These are phyloP conservation scores for rat (Rattus norvegicus) DNA, from an alignment of 2,113 vertebrate genomes.

Conservation along the genomic window DNA sequence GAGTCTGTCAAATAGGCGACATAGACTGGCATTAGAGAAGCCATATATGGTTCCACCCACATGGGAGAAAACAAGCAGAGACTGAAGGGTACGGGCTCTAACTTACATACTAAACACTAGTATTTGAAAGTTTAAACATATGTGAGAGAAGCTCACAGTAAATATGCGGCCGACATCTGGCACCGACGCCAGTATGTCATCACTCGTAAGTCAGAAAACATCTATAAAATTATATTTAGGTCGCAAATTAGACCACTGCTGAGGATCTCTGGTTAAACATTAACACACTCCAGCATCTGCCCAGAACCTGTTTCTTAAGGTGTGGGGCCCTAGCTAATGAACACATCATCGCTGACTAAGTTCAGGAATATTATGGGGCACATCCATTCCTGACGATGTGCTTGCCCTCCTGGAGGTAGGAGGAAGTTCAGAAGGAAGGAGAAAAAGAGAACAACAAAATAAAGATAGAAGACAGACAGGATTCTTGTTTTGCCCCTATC, in stretches of 20 bases:
- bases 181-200: constrained; percentile 76
- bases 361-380: constrained; percentile 60
- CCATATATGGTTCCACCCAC: background rate
- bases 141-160: constrained; percentile 61
- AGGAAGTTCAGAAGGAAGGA: background rate
- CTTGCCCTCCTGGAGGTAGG: constrained; percentile 44
- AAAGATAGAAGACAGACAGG: background rate
- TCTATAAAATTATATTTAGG: constrained; percentile 73
- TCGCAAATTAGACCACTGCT: constrained; percentile 77
- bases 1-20: constrained; percentile 28
- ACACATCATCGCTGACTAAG: constrained; percentile 76
- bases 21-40: background rate
- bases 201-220: constrained; percentile 74
- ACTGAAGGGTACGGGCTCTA: background rate
- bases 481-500: background rate
- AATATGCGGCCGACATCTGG: constrained; percentile 70
- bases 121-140: constrained; percentile 74
- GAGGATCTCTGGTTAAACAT: constrained; percentile 85
- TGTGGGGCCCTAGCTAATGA: constrained; percentile 81
- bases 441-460: background rate
- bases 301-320: constrained; percentile 80
- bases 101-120: constrained; percentile 58
- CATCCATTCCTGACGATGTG: constrained; percentile 75
- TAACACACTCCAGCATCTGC: constrained; percentile 84
- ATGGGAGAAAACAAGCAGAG: constrained; percentile 35